phyloP scores from a whole-genome alignment of 2,797 vertebrate genomes.

The Micromesistius poutassou region DNA sequence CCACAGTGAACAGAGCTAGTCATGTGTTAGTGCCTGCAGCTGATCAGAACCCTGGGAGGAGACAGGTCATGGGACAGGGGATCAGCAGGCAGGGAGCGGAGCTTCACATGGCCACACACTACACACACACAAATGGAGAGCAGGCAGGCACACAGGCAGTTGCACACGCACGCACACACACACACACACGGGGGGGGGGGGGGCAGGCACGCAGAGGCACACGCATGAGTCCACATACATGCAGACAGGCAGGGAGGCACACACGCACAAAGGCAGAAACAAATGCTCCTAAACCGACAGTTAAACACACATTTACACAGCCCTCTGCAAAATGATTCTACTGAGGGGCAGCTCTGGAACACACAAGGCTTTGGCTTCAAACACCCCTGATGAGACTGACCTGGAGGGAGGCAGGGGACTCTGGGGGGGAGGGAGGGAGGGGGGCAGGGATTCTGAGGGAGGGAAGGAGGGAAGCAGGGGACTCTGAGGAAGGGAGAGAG shows the following conservation, averaged over 20 bases:
- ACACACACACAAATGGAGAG: not conserved
- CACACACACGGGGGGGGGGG: no score
- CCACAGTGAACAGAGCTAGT: not conserved
- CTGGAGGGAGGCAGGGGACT: no score
- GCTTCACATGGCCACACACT: not conserved
- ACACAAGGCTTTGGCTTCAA: not conserved
- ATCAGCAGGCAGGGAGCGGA: slow-evolving; percentile 14
- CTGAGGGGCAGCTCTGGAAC: not conserved
- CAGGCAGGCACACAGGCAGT: not conserved
- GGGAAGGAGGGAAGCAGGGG: no score
- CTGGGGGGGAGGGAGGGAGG: no score
- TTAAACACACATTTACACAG: not conserved
- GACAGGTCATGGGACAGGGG: slow-evolving; percentile 25
- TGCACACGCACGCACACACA: slow-evolving; percentile 3
- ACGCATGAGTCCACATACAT: not conserved
- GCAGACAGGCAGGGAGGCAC: no score
- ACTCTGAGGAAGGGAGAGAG: not conserved
- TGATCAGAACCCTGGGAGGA: slow-evolving; percentile 5
- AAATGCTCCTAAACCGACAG: not conserved
- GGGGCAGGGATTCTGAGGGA: no score
- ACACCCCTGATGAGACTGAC: not conserved
- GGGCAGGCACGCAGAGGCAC: no score
- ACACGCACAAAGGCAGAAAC: not conserved
- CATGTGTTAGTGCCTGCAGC: slow-evolving; percentile 19
- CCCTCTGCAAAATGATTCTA: not conserved